Evolutionary conservation across 2,113 vertebrate species (phyloP).

Genomic region (Ovibos moschatus): DNA sequence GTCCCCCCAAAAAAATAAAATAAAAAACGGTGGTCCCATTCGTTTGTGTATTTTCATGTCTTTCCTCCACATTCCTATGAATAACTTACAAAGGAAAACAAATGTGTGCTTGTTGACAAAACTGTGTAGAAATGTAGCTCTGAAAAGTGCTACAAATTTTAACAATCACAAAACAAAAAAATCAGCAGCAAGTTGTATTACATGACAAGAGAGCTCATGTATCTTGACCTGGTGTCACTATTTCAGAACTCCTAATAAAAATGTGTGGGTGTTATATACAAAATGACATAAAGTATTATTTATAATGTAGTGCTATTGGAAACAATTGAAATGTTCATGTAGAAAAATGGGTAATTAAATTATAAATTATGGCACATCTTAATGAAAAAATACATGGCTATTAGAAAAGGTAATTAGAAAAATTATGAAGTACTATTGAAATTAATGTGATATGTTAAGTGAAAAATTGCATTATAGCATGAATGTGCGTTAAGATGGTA

Average conservation of each 20-base stretch:
- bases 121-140: background rate
- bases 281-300: background rate
- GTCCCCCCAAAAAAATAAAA: too few relatives aligned
- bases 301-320: background rate
- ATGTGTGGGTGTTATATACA: background rate
- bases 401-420: slow-evolving; percentile 38
- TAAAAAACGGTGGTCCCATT: background rate
- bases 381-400: slow-evolving; percentile 22
- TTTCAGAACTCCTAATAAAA: background rate
- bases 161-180: background rate
- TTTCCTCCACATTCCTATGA: background rate
- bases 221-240: background rate
- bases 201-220: background rate
- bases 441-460: background rate
- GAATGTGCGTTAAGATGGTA: background rate
- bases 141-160: background rate
- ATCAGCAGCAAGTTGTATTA: background rate
- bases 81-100: background rate
- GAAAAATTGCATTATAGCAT: background rate
- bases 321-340: background rate
- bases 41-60: background rate
- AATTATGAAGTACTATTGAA: background rate
- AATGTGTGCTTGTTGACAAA: background rate
- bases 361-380: background rate
- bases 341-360: slow-evolving; percentile 33